Evolutionary conservation across 2,113 vertebrate genomes (phyloP).

Genomic region (Hystrix cristata): DNA sequence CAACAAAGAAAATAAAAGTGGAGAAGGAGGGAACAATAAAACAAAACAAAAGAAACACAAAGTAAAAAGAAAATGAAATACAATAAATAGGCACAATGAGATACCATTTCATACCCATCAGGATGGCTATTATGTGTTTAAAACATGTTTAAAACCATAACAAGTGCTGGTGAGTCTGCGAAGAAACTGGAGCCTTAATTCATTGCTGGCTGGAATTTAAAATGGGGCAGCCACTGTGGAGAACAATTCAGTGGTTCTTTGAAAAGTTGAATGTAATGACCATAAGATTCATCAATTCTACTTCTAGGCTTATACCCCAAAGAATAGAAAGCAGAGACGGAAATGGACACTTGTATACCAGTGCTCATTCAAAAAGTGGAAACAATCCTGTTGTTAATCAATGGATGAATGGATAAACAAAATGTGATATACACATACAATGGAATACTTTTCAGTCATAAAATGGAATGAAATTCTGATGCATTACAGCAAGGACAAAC

Average conservation of each 20-base stretch:
- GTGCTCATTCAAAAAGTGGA: neutral
- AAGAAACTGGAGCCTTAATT: neutral
- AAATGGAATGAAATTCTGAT: neutral
- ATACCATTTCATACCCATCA: neutral
- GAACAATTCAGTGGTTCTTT: neutral
- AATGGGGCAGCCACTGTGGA: neutral
- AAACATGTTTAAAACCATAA: neutral
- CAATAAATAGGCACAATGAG: neutral
- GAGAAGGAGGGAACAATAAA: neutral
- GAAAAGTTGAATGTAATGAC: neutral
- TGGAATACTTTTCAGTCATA: neutral
- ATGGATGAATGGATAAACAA: neutral
- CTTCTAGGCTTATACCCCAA: neutral
- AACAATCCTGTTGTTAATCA: neutral
- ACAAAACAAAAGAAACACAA: neutral
- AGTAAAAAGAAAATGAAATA: neutral
- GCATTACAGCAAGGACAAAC: neutral
- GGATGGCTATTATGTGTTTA: neutral
- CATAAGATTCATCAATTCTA: neutral
- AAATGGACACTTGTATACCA: neutral
- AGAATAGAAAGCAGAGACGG: neutral
- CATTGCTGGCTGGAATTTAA: neutral
- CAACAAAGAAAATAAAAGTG: slow-evolving; percentile 46
- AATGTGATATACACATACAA: neutral
- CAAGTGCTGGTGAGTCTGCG: neutral